Evolutionary conservation across 2,888 invertebrate species (phyloP).

Genomic region (Cantharis flavilabris): DNA sequence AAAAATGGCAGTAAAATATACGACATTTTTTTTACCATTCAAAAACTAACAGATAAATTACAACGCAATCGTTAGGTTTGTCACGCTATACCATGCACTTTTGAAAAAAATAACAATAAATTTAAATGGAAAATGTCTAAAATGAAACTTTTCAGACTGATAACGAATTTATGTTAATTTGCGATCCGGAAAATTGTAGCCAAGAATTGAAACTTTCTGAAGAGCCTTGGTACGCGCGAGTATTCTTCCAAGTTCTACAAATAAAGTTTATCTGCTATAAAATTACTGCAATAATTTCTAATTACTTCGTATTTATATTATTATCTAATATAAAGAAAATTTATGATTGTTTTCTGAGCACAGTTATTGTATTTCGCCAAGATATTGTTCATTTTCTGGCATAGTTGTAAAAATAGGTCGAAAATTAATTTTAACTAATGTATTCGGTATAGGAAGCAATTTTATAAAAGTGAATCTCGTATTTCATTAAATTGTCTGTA

Average conservation of each 20-base stretch:
- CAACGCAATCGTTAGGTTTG: constrained; percentile 12
- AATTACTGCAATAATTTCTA: neutral
- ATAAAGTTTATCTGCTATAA: neutral
- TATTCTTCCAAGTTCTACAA: neutral
- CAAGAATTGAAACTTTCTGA: neutral
- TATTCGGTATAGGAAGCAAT: neutral
- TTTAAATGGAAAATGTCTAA: neutral
- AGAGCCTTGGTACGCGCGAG: neutral
- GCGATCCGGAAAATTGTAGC: neutral
- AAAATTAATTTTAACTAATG: neutral
- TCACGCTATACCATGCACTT: constrained; percentile 4
- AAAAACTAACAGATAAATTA: constrained; percentile 14
- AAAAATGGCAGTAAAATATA: constrained; percentile 11
- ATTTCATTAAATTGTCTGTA: neutral
- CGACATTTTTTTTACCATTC: constrained; percentile 11
- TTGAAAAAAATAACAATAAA: neutral
- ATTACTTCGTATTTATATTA: neutral
- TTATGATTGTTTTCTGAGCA: neutral
- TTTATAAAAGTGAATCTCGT: neutral
- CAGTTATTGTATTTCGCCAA: neutral
- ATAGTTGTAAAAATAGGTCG: neutral
- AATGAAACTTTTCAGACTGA: neutral
- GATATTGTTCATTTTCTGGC: neutral
- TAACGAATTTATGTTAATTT: neutral
- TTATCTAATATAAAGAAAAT: neutral